Evolutionary conservation across 2,113 vertebrate species (phyloP).

Genomic region (Pongo abelii): DNA sequence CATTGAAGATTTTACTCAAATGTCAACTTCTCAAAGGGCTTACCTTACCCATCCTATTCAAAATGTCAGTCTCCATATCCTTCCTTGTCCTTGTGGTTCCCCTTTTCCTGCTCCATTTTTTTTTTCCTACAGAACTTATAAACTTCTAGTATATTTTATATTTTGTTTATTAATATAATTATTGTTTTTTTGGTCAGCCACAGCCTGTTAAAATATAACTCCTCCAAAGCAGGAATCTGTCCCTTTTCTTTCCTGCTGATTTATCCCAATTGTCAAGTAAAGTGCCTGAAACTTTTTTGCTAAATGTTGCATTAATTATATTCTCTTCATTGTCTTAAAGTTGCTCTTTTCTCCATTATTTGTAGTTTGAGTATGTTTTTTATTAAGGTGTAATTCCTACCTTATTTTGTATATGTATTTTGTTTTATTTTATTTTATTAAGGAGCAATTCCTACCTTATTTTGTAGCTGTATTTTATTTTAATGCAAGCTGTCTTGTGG

Average conservation of each 20-base stretch:
- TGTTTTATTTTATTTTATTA: neutral
- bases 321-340: neutral
- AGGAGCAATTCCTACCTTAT: neutral
- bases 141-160: neutral
- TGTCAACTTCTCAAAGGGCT: neutral
- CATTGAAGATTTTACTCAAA: neutral
- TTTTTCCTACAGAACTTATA: neutral
- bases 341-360: neutral
- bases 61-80: neutral
- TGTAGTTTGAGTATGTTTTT: neutral
- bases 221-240: neutral
- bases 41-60: neutral
- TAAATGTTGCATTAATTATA: neutral
- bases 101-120: neutral
- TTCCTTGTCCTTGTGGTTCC: neutral
- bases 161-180: neutral
- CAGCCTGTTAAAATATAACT: neutral
- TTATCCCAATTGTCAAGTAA: neutral
- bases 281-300: neutral
- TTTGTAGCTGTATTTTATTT: slow-evolving; percentile 16
- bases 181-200: neutral
- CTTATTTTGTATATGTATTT: neutral
- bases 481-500: neutral
- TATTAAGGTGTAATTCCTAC: neutral
- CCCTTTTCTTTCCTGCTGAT: neutral